Evolutionary conservation across 2,888 invertebrate genomes (phyloP).

Genomic region (Hanleya hanleyi): DNA sequence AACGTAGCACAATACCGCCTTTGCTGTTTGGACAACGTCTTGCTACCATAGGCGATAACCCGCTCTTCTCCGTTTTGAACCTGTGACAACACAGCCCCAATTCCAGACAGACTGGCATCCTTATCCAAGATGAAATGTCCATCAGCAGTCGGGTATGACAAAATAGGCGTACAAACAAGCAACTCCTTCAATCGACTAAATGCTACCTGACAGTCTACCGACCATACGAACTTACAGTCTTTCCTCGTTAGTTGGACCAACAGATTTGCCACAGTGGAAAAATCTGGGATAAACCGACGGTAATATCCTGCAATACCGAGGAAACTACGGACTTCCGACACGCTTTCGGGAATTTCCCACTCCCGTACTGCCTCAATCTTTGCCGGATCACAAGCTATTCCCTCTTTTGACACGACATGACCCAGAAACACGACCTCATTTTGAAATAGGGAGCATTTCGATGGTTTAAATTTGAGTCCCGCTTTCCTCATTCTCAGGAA

Average conservation of each 20-base stretch:
- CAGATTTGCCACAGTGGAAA: slow-evolving; percentile 28
- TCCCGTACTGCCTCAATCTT: slow-evolving; percentile 17
- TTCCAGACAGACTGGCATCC: slow-evolving; percentile 28
- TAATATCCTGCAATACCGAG: slow-evolving; percentile 26
- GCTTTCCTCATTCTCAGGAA: neutral
- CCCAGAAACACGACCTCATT: slow-evolving; percentile 18
- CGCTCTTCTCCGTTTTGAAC: slow-evolving; percentile 23
- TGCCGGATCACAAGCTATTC: slow-evolving; percentile 20
- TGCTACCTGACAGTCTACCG: slow-evolving; percentile 16
- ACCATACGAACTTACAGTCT: slow-evolving; percentile 15
- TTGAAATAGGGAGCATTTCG: slow-evolving; percentile 2
- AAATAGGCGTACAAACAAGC: neutral
- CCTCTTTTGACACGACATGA: slow-evolving; percentile 23
- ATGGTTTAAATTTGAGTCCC: neutral
- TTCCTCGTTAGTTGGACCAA: slow-evolving; percentile 25
- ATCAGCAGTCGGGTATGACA: slow-evolving; percentile 18
- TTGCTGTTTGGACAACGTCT: slow-evolving; percentile 24
- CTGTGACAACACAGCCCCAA: slow-evolving; percentile 31
- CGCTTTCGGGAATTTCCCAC: slow-evolving; percentile 23
- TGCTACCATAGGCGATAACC: slow-evolving; percentile 33
- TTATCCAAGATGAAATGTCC: slow-evolving; percentile 25
- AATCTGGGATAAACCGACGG: slow-evolving; percentile 18
- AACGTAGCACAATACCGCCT: slow-evolving; percentile 28
- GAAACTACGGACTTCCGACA: slow-evolving; percentile 25
- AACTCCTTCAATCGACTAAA: slow-evolving; percentile 14